Base-by-base conservation (phyloP, 2,888 invertebrate species). In the Parnassius mnemosyne region DNA sequence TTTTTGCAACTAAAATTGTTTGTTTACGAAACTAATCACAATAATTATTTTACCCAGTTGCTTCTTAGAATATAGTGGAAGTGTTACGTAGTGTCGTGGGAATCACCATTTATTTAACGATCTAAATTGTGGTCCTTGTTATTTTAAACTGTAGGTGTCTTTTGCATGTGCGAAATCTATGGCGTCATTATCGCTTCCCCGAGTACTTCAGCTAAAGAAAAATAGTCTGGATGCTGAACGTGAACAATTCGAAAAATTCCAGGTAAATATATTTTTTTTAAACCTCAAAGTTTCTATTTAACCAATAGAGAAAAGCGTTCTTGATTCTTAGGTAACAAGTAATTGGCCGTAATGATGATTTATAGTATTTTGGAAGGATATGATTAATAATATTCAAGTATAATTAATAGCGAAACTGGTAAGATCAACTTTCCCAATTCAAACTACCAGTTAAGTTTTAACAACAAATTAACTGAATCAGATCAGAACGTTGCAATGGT, bases 221-320 rank as follows among this genome's bases (percentile, higher is more conserved):
- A 95, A 95, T 68, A 95, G 95, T 79, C 84, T 95, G 79, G 95
- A 96, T 80, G 93, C 94, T 69, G 96, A 96, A 84, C 93, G 95
- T 61, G 96, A 97, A 83, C 95, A 95, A 75, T 97, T 96, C 81
- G 96, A 96, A 86, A 96, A 95, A 85, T 94, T 94, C 78, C 96
- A 96, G 94, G 96, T 96, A 87, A 78, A 84, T 72, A 47, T 42
- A 63, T 65, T 62, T 51, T 34, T 34, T 20, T 43, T 43, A 11
- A 11, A 11, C 10, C 43, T 43, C 10, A 43, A 43, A 43, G 43
- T 43, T 43, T 43, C 43, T 9, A 43, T 10, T 3, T 43, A 43
- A 10, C 9, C 43, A 16, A 16, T 25, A 34, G 34, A 34, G 34
- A 34, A 34, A 25, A 34, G 3, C 5, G 34, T 34, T 34, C 34